Conservation (phyloP, 2,888 invertebrate species). For the Epistrophella euchroma region DNA sequence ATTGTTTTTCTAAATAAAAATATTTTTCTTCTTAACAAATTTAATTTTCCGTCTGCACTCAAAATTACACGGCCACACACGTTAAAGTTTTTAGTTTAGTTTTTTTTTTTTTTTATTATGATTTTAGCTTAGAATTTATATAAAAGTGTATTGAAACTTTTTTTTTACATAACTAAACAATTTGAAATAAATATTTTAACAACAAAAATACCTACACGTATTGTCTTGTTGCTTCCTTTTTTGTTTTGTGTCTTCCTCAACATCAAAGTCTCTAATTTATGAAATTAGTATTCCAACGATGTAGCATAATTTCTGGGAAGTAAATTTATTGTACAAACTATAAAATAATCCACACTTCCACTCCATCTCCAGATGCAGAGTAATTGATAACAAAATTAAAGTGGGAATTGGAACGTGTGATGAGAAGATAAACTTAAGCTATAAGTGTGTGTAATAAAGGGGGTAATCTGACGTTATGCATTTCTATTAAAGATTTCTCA, state of each 20-base stretch:
- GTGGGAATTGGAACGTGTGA: slow-evolving; percentile 63
- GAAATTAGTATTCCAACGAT: slow-evolving; percentile 19
- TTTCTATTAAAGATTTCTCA: slow-evolving; percentile 33
- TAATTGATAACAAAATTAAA: slow-evolving; percentile 38
- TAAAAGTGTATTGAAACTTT: slow-evolving; percentile 27
- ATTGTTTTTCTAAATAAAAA: not conserved
- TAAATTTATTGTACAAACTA: slow-evolving; percentile 28
- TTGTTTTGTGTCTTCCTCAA: slow-evolving; percentile 8
- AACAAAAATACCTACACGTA: slow-evolving; percentile 46
- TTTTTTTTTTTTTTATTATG: slow-evolving; percentile 24
- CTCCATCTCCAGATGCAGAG: slow-evolving; percentile 22
- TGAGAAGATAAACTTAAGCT: slow-evolving; percentile 27
- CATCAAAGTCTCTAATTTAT: not conserved
- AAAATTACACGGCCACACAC: slow-evolving; percentile 59
- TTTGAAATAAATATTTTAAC: slow-evolving; percentile 24
- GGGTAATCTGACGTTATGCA: not conserved
- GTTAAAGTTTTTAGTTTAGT: slow-evolving; percentile 24
- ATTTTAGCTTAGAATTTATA: slow-evolving; percentile 30
- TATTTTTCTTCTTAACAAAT: not conserved
- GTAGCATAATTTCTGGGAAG: slow-evolving; percentile 51
- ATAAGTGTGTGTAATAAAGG: not conserved
- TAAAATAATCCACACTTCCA: slow-evolving; percentile 42
- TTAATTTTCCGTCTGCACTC: slow-evolving; percentile 38
- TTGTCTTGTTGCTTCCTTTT: slow-evolving; percentile 23
- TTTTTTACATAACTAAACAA: slow-evolving; percentile 34